Evolutionary conservation across 1,140 invertebrate species (phyloP), one percentile per base, ranked within the genome.

Genomic region (Drosophila ananassae): DNA sequence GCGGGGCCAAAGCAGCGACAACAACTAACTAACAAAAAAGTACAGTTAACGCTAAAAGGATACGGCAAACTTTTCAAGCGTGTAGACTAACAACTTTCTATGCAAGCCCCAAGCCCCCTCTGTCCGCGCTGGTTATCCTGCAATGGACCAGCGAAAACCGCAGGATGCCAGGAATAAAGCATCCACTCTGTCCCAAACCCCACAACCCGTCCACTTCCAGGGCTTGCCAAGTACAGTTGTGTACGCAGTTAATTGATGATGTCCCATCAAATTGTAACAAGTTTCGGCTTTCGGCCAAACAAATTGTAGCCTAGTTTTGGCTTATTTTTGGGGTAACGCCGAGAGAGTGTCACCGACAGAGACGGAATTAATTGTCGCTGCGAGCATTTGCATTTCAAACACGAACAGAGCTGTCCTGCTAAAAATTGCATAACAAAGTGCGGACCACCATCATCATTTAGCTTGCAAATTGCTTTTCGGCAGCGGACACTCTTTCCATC

Each of bases 21-120:
- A 79, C 57, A 75, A 79, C 57, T 71, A 81, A 66, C 73, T 78
- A 79, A 83, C 69, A 75, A 53, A 73, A 66, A 80, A 84, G 80
- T 84, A 85, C 80, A 85, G 80, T 84, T 84, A 80, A 85, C 81
- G 82, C 77, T 84, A 73, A 84, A 85, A 85, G 80, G 73, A 80
- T 80, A 80, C 80, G 64, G 56, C 60, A 77, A 84, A 84, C 51
- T 84, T 84, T 84, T 62, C 52, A 73, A 85, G 67, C 67, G 63
- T 52, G 37, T 68, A 53, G 47, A 34, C 30, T 54, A 52, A 48
- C 41, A 61, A 64, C 55, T 79, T 56, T 60, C 56, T 22, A 47
- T 63, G 41, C 41, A 21, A 44, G 8, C 13, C 41, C n/a, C 41
- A 21, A 44, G 17, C 44, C 64, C 41, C 41, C 41, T 22, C 39